Base-by-base conservation (phyloP, 2,888 invertebrate genomes). In the Dasypolia templi region DNA sequence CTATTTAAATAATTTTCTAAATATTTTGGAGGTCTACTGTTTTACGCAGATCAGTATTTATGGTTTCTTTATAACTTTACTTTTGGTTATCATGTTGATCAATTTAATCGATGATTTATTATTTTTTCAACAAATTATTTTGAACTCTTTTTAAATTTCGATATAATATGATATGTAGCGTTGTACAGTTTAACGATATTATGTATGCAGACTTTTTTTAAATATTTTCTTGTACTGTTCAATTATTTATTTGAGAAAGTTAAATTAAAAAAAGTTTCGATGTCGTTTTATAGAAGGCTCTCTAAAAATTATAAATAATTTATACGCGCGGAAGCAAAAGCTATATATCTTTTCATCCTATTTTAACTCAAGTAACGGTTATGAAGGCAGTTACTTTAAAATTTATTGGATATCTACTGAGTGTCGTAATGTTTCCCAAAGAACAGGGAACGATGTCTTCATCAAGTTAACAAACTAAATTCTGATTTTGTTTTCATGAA, bases 371-470 rank as follows among this genome's bases (percentile, higher is more conserved):
- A 72, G 59, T 55, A 65, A 46, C 7, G 22, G 32, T 59, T 55
- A 72, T 79, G 72, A 72, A 42, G 19, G 12, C 9, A 39, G 14
- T 61, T 42, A 35, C 70, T 62, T 62, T 49, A 22, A 49, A 77
- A 70, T 70, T 49, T 70, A 70, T 70, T 70, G 17, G 17, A 49
- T 70, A 70, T 69, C 6, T 14, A 61, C 46, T 42, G 6, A 53
- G 32, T 55, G 9, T 53, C 46, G 26, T n/a, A 6, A 49, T 70
- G 70, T 55, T n/a, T 49, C 22, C n/a, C 19, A 70, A 14, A 17
- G 26, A 69, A 32, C 77, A 55, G 39, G 42, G 32, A 77, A 53
- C 14, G 26, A 62, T 35, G 17, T 26, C 49, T 42, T 14, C 39
- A 32, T 32, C 17, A 55, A 46, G 19, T 11, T 42, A 53, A 26